Conservation (phyloP, 1,140 invertebrate species). For the Cyrtorhinus lividipennis region DNA sequence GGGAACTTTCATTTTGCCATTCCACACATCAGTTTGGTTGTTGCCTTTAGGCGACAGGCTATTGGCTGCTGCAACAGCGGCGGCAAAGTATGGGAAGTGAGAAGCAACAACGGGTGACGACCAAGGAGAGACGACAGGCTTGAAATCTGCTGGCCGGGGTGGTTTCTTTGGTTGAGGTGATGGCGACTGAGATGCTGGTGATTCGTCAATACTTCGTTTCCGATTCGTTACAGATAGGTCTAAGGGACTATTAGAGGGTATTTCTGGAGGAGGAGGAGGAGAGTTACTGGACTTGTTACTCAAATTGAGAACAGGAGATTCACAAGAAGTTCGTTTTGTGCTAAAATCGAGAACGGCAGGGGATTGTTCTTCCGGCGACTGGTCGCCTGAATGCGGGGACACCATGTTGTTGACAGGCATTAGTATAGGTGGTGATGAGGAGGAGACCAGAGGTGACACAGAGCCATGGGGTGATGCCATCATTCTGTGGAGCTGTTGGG, state of each 20-base stretch:
- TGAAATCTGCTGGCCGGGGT: slow-evolving; percentile 37
- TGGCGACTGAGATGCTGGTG: slow-evolving; percentile 36
- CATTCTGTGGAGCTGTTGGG: slow-evolving; percentile 48
- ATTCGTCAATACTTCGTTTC: slow-evolving; percentile 50
- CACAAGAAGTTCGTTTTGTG: slow-evolving; percentile 38
- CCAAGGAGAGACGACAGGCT: slow-evolving; percentile 55
- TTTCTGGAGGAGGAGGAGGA: slow-evolving; percentile 32
- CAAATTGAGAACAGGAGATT: slow-evolving; percentile 44
- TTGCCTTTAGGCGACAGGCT: slow-evolving; percentile 58
- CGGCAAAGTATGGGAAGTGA: slow-evolving; percentile 62
- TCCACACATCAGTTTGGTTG: slow-evolving; percentile 42
- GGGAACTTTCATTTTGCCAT: slow-evolving; percentile 58
- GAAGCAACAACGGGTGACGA: slow-evolving; percentile 57
- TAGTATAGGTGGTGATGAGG: slow-evolving; percentile 39
- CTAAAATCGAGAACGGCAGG: slow-evolving; percentile 60
- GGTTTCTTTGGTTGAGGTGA: slow-evolving; percentile 25
- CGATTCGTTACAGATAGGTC: slow-evolving; percentile 62
- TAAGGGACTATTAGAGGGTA: slow-evolving; percentile 54
- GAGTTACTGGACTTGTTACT: slow-evolving; percentile 34
- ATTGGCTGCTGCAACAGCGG: slow-evolving; percentile 50
- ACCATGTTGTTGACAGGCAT: slow-evolving; percentile 33
- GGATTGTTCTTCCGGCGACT: slow-evolving; percentile 32
- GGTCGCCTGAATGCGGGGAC: slow-evolving; percentile 32
- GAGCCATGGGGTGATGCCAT: slow-evolving; percentile 44
- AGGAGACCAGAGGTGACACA: slow-evolving; percentile 42